Evolutionary conservation across 2,888 invertebrate species (phyloP).

Genomic region (Rhamphomyia laevipes): DNA sequence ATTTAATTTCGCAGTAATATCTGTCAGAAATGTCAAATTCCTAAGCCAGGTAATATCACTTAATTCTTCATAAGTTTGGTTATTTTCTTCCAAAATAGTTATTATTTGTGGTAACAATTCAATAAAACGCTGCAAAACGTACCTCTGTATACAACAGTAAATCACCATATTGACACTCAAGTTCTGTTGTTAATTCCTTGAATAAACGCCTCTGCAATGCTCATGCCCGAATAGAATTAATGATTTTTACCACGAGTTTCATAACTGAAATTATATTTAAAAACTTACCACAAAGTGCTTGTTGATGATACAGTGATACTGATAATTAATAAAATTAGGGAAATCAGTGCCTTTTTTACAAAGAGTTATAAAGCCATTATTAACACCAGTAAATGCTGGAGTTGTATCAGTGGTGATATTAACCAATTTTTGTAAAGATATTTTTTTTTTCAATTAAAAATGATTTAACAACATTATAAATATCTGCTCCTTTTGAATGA

Average conservation of each 20-base stretch:
- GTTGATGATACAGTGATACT: slow-evolving; percentile 2
- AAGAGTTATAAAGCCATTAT: neutral
- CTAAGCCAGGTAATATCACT: neutral
- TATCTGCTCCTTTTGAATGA: slow-evolving; percentile 4
- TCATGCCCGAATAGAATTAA: neutral
- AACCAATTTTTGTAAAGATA: slow-evolving; percentile 1
- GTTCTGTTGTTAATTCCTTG: neutral
- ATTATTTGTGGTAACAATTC: neutral
- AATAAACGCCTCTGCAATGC: neutral
- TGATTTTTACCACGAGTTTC: neutral
- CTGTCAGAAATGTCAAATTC: slow-evolving; percentile 1
- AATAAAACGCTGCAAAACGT: neutral
- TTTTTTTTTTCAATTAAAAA: neutral
- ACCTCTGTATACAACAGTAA: slow-evolving; percentile 4
- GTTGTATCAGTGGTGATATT: neutral
- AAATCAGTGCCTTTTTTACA: neutral
- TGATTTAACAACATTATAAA: neutral
- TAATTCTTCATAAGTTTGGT: neutral
- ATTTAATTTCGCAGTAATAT: slow-evolving; percentile 1
- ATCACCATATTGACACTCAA: neutral
- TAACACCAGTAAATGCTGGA: neutral
- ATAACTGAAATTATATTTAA: neutral
- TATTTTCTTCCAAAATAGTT: neutral
- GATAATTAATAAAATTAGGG: neutral
- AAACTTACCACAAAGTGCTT: neutral